Evolutionary conservation across 2,888 invertebrate species (phyloP), one percentile per base, ranked within the genome.

Genomic region (Asteroscopus sphinx): DNA sequence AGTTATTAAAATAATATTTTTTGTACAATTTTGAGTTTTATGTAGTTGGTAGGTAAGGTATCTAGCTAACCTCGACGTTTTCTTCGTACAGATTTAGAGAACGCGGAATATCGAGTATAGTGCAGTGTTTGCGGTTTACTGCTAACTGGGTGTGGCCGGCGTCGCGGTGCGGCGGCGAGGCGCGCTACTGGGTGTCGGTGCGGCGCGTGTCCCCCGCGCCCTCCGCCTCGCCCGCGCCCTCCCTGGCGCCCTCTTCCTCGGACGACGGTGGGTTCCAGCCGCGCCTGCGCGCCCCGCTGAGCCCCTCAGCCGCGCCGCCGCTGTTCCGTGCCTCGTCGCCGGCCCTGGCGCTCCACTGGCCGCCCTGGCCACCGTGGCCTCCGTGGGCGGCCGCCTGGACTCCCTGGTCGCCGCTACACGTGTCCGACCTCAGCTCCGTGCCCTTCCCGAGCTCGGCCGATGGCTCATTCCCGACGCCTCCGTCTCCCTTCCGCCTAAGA

Each of bases 61-160:
- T 8, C 3, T 46, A 30, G 57, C 37, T 51, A 54, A 69, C 17
- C 37, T 41, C 30, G 21, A n/a, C 44, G 25, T 56, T 62, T 40
- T 73, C 69, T 85, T 81, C 71, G 45, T 57, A 17, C 95, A 98
- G 97, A 97, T 96, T 96, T 97, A 97, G 97, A 96, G 96, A 97
- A 97, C 96, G 97, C 97, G 96, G 98, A 98, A 96, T 98, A 98
- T 97, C 98, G 97, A 97, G 97, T 97, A 94, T 98, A 96, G 97
- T 96, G 92, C 95, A 96, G 80, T 94, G 94, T 84, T 77, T 94
- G 82, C 91, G 93, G 72, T 94, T 94, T 81, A 92, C 93, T 73
- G 92, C 89, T 78, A 97, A 96, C 91, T 96, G 96, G 96, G 95
- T 96, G 85, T 96, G 96, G 96, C 96, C 96, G 83, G 95, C 96